Evolutionary conservation across 2,888 invertebrate species (phyloP), one percentile per base, ranked within the genome.

Genomic region (Drosophila neonasuta): DNA sequence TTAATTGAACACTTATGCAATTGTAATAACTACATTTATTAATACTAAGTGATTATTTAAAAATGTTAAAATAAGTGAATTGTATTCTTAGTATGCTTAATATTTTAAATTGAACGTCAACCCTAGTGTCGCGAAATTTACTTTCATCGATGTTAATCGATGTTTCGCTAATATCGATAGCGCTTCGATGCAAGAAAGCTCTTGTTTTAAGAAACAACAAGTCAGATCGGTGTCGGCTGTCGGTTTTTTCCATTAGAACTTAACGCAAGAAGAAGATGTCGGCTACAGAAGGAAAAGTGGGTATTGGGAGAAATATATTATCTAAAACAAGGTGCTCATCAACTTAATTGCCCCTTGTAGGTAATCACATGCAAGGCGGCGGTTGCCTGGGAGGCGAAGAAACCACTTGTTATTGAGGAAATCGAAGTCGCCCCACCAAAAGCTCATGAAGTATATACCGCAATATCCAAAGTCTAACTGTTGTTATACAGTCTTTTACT

Each of bases 381-480:
- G 1, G 97, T 99, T 15, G 99, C 99, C 4, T 99, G 99, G 99
- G 96, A 94, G 83, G 94, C 97, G 55, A 97, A 97, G 78, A 93
- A 97, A 88, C 96, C 97, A 7, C 92, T 99, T 29, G 93, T 94
- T 1, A 93, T 99, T 54, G 99, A 99, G 92, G 96, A 95, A 57
- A 93, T 99, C 63, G 95, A 97, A 91, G 99, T 99, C 0, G 97
- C 95, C 15, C 97, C 99, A 8, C 99, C 99, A 0, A 95, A 95
- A 90, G 95, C 95, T 0, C 96, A 97, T 71, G 99, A 99, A 94
- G 98, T 97, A 13, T 50, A 64, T 68, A 11, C 2, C 29, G 5
- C 34, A 20, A 44, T 34, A 42, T n/a, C 52, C 52, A 71, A 75
- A 61, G 55, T 68, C 52, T 10, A 49, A 41, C 15, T 44, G 42